Evolutionary conservation across 2,888 invertebrate genomes (phyloP).

Genomic region (Minunthozetes semirufus): DNA sequence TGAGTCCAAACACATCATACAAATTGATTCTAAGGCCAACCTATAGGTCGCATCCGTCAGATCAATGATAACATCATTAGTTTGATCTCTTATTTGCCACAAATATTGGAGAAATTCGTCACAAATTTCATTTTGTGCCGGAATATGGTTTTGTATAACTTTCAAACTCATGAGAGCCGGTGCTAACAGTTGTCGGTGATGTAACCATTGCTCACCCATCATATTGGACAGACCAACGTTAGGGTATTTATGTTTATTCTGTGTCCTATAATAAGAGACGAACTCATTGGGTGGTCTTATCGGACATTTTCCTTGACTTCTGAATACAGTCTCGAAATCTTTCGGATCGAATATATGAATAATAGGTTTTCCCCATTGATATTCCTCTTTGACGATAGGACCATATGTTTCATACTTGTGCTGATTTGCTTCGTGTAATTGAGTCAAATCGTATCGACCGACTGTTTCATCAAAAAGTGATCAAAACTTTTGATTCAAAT

Average conservation of each 20-base stretch:
- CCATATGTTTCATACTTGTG: constrained; percentile 44
- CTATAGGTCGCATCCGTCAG: constrained; percentile 42
- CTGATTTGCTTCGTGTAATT: constrained; percentile 43
- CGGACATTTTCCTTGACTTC: constrained; percentile 43
- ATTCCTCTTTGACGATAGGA: constrained; percentile 44
- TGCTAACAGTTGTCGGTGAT: constrained; percentile 40
- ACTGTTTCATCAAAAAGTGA: constrained; percentile 20
- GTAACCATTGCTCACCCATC: constrained; percentile 44
- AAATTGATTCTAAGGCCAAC: constrained; percentile 45
- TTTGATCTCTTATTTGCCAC: constrained; percentile 27
- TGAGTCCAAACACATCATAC: constrained; percentile 47
- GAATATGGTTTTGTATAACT: constrained; percentile 38
- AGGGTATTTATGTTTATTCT: constrained; percentile 43
- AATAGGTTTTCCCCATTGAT: constrained; percentile 42
- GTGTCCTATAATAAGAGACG: constrained; percentile 41
- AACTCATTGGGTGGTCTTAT: constrained; percentile 44
- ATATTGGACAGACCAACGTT: constrained; percentile 43
- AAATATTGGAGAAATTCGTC: constrained; percentile 42
- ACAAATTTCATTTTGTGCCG: constrained; percentile 41
- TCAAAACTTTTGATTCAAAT: not conserved
- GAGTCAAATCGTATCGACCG: constrained; percentile 41
- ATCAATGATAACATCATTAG: constrained; percentile 38
- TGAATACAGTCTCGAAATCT: constrained; percentile 43
- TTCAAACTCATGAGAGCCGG: constrained; percentile 41
- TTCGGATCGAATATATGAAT: constrained; percentile 44